Percentiles rank a stretch among this genome's conserved stretches.
These are phyloP conservation scores for Salvator merianae DNA, from an alignment of 2,113 vertebrate genomes.

Conservation along the genomic window DNA sequence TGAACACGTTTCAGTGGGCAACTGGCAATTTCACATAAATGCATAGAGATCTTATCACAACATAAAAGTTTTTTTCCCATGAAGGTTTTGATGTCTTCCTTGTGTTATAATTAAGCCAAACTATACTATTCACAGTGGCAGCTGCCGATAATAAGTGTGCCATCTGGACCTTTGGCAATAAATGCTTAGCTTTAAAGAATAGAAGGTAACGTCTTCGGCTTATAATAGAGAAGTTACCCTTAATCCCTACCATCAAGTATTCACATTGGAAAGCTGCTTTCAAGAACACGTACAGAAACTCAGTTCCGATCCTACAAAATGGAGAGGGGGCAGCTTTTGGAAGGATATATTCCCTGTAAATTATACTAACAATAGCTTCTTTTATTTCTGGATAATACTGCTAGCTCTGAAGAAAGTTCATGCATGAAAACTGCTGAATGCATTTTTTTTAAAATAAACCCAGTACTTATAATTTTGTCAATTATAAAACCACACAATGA, in stretches of 20 bases:
- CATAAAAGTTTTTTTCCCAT: conserved; percentile 7
- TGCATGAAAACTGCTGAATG: not conserved
- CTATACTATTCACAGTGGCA: not conserved
- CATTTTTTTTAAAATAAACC: not conserved
- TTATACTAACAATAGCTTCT: not conserved
- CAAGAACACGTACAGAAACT: conserved; percentile 44
- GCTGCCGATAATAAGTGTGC: conserved; percentile 1
- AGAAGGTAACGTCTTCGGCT: not conserved
- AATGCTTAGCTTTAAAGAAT: conserved; percentile 9
- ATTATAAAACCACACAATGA: not conserved
- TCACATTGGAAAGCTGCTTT: not conserved
- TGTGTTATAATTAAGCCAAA: conserved; percentile 6
- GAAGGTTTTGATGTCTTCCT: not conserved
- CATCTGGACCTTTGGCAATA: conserved; percentile 31
- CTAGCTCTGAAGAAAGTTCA: not conserved
- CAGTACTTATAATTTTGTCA: not conserved
- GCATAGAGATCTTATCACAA: conserved; percentile 14
- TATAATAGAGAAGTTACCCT: not conserved
- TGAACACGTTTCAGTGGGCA: not conserved
- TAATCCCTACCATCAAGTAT: conserved; percentile 15
- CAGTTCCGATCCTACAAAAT: conserved; percentile 4
- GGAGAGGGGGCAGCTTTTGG: not conserved
- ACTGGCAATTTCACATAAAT: conserved; percentile 4
- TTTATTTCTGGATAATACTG: not conserved
- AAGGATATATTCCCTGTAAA: not conserved